Evolutionary conservation across 2,888 invertebrate genomes (phyloP).

Genomic region (Brassicogethes aeneus): DNA sequence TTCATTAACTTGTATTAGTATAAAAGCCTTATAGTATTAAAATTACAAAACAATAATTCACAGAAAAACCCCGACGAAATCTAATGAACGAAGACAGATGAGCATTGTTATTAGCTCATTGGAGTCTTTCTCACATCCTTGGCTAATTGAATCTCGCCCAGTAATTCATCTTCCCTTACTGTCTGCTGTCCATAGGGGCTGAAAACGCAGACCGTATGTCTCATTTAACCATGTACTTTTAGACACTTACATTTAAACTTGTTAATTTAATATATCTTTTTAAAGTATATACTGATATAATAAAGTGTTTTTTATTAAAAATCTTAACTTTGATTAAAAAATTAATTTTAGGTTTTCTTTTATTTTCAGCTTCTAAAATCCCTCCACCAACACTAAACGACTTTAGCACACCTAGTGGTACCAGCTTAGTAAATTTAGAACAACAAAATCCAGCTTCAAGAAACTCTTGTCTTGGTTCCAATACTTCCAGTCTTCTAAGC

Average conservation of each 20-base stretch:
- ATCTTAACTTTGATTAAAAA: no score
- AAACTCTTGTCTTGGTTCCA: slow-evolving; percentile 38
- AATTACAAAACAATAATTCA: no score
- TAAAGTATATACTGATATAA: no score
- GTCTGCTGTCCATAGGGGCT: slow-evolving; percentile 7
- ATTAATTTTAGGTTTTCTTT: no score
- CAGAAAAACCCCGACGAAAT: slow-evolving; percentile 15
- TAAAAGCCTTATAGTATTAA: no score
- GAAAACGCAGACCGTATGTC: background rate
- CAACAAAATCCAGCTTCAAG: slow-evolving; percentile 44
- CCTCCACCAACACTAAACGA: slow-evolving; percentile 39
- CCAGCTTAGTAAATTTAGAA: slow-evolving; percentile 44
- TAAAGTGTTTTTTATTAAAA: no score
- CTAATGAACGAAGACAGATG: slow-evolving; percentile 38
- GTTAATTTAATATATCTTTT: no score
- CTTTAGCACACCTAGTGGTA: slow-evolving; percentile 30
- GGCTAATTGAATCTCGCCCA: slow-evolving; percentile 30
- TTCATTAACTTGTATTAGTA: no score
- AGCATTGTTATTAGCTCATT: slow-evolving; percentile 31
- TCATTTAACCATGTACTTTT: no score
- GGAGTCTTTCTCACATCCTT: slow-evolving; percentile 29
- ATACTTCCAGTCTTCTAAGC: slow-evolving; percentile 37
- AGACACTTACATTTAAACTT: no score
- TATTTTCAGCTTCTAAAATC: slow-evolving; percentile 57
- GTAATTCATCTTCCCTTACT: slow-evolving; percentile 32